Evolutionary conservation across 2,797 vertebrate species (phyloP).

Genomic region (Phylloscopus collybita): DNA sequence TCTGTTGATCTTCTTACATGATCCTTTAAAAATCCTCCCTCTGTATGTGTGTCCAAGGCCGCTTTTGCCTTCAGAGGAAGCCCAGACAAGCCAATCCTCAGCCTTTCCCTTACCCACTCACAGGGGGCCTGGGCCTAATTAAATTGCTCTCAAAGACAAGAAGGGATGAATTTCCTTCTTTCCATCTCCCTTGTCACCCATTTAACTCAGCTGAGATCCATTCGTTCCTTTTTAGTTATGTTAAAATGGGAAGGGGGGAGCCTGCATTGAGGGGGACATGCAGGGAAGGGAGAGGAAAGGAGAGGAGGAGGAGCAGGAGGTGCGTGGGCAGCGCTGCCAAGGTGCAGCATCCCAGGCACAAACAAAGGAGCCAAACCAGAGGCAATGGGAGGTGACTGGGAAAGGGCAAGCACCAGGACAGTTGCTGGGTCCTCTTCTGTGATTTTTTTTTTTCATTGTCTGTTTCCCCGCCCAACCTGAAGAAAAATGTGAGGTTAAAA

Average conservation of each 20-base stretch:
- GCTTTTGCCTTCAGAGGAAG: conserved; percentile 77
- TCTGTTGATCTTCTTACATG: conserved; percentile 97
- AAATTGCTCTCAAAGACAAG: conserved; percentile 91
- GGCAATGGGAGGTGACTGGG: not conserved
- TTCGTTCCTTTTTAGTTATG: conserved; percentile 79
- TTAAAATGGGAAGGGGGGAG: conserved; percentile 62
- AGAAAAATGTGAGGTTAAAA: not conserved
- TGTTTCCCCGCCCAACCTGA: not conserved
- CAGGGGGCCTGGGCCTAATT: conserved; percentile 83
- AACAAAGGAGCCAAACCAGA: conserved; percentile 56
- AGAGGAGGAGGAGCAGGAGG: not conserved
- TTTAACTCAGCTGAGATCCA: conserved; percentile 79
- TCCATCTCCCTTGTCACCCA: conserved; percentile 80
- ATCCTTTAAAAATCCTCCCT: conserved; percentile 92
- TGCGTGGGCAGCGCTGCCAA: not conserved
- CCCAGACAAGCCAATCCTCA: conserved; percentile 72
- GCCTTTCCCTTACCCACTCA: conserved; percentile 69
- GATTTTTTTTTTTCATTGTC: not conserved
- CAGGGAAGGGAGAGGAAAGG: not conserved
- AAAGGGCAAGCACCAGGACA: not conserved
- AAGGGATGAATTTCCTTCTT: conserved; percentile 83
- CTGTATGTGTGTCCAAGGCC: conserved; percentile 81
- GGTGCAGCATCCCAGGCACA: conserved; percentile 53
- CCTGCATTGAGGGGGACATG: not conserved
- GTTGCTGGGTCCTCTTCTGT: conserved; percentile 37